These are phyloP conservation scores for Vanacampus margaritifer DNA, from an alignment of 2,113 vertebrate species.

Conservation along the genomic window DNA sequence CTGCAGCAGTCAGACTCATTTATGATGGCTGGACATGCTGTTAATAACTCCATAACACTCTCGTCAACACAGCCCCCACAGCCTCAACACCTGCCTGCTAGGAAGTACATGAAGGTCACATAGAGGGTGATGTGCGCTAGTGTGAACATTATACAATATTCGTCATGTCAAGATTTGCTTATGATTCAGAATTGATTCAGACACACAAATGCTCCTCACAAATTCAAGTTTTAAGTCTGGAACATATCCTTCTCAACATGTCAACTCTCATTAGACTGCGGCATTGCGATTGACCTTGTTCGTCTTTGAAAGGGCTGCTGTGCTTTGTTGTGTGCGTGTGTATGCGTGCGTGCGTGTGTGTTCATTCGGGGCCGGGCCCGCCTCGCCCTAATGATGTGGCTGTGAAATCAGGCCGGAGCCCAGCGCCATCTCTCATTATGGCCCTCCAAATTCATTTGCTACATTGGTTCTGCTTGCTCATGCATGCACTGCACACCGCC, in stretches of 20 bases:
- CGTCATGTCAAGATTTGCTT: constrained; percentile 22
- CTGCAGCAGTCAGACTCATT: constrained; percentile 32
- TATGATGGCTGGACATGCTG: constrained; percentile 41
- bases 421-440: constrained; percentile 73
- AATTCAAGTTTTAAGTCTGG: constrained; percentile 68
- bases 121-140: constrained; percentile 34
- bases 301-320: constrained; percentile 53
- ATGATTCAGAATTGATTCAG: constrained; percentile 24
- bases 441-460: constrained; percentile 78
- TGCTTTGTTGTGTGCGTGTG: constrained; percentile 26
- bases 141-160: constrained; percentile 23
- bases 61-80: constrained; percentile 41
- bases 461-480: constrained; percentile 69
- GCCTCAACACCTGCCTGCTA: constrained; percentile 57
- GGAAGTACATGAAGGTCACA: constrained; percentile 59
- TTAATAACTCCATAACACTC: constrained; percentile 45
- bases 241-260: constrained; percentile 71
- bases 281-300: constrained; percentile 70
- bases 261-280: constrained; percentile 74
- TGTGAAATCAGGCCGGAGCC: constrained; percentile 75
- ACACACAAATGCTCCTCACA: constrained; percentile 33
- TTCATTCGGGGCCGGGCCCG: constrained; percentile 47
- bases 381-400: constrained; percentile 74
- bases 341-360: constrained; percentile 21
- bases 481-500: constrained; percentile 57